These are phyloP conservation scores for Metridium senile DNA, from an alignment of 92 coral and sea anemone genomes.

Conservation along the genomic window DNA sequence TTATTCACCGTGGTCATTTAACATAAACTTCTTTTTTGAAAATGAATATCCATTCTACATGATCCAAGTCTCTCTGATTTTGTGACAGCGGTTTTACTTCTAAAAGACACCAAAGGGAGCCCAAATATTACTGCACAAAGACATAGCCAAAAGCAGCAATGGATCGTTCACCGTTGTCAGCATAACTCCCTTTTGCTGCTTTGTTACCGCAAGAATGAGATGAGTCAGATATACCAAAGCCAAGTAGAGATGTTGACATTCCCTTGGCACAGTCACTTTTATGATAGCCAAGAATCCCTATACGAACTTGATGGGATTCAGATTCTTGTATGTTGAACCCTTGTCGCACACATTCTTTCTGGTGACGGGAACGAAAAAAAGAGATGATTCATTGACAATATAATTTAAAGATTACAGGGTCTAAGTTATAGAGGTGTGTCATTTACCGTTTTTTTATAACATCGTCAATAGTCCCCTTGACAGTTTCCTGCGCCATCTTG, in stretches of 20 bases:
- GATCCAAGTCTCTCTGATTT: neutral
- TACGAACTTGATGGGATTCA: slow-evolving; percentile 59
- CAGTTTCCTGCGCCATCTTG: too few relatives aligned
- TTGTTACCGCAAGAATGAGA: slow-evolving; percentile 79
- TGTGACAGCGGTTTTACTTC: too few relatives aligned
- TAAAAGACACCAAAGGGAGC: neutral
- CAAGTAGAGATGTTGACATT: slow-evolving; percentile 54
- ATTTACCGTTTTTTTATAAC: too few relatives aligned
- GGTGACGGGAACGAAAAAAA: neutral
- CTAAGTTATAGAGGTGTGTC: too few relatives aligned
- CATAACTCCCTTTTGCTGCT: slow-evolving; percentile 6
- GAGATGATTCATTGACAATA: neutral
- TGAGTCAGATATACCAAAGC: slow-evolving; percentile 71
- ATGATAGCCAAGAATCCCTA: slow-evolving; percentile 63
- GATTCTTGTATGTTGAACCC: slow-evolving; percentile 57
- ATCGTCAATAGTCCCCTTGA: too few relatives aligned
- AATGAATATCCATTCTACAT: neutral
- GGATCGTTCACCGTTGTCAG: neutral
- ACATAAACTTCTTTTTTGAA: too few relatives aligned
- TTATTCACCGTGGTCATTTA: too few relatives aligned
- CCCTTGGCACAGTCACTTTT: neutral
- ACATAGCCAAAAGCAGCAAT: slow-evolving; percentile 75
- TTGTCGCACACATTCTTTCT: slow-evolving; percentile 61
- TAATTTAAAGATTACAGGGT: too few relatives aligned
- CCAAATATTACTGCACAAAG: slow-evolving; percentile 40